Percentiles rank a stretch among this genome's conserved stretches.
These are phyloP conservation scores for Zygogramma bicolorata DNA, from an alignment of 2,888 invertebrate species.

Conservation along the genomic window DNA sequence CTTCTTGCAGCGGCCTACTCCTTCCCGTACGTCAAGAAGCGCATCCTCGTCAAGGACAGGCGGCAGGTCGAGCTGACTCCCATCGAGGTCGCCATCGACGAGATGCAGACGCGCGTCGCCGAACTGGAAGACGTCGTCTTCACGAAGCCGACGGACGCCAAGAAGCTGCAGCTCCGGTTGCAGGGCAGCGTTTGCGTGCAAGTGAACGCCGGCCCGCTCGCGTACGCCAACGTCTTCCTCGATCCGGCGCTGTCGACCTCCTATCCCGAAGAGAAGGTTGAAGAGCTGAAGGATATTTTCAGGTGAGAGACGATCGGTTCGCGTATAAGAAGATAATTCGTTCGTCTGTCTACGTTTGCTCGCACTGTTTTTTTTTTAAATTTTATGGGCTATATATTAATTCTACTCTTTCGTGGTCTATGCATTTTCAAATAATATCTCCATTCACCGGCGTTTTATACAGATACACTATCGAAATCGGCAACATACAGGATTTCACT, in stretches of 20 bases:
- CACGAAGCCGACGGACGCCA: slow-evolving; percentile 87
- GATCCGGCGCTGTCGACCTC: slow-evolving; percentile 79
- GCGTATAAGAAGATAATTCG: background rate
- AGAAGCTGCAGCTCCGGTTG: slow-evolving; percentile 89
- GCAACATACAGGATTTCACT: too few species aligned
- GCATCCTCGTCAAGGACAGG: slow-evolving; percentile 82
- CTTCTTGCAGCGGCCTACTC: slow-evolving; percentile 82
- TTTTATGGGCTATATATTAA: too few species aligned
- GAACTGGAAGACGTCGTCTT: slow-evolving; percentile 89
- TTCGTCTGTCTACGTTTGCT: too few species aligned
- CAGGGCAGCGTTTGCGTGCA: slow-evolving; percentile 91
- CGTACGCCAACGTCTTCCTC: slow-evolving; percentile 94
- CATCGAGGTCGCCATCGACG: slow-evolving; percentile 95
- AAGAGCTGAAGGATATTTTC: slow-evolving; percentile 87
- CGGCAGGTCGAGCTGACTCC: slow-evolving; percentile 87
- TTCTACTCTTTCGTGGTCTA: too few species aligned
- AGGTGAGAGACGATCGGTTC: slow-evolving; percentile 68
- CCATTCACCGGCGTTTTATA: too few species aligned
- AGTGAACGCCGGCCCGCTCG: slow-evolving; percentile 95
- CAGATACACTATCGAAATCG: too few species aligned
- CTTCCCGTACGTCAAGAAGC: slow-evolving; percentile 94
- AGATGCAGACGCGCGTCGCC: slow-evolving; percentile 88
- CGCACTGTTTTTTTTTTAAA: too few species aligned
- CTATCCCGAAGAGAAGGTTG: slow-evolving; percentile 86
- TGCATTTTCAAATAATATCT: too few species aligned